Evolutionary conservation across 2,113 vertebrate genomes (phyloP), one percentile per base, ranked within the genome.

Genomic region (Colistium nudipinnis): DNA sequence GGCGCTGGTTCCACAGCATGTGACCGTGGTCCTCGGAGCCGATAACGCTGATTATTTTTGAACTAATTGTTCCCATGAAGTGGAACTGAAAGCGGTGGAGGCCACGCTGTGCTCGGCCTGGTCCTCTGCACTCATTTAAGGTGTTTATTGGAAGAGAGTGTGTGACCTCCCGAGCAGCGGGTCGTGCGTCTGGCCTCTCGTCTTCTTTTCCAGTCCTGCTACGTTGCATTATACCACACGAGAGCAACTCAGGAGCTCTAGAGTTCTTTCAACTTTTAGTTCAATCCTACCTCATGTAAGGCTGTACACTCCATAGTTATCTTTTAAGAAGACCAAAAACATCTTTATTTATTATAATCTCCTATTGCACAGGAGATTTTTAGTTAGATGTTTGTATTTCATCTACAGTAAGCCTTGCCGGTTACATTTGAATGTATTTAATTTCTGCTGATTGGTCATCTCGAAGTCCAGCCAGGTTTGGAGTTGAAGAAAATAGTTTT

Each of bases 91-190:
- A 70, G 39, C 31, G 5, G 35, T 5, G 28, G n/a, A 20, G 16
- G 36, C 45, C 44, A 12, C 49, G 45, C 19, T 30, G 39, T 53
- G 28, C 9, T 48, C n/a, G 31, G 7, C 55, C 52, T 74, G 71
- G 62, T 55, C 30, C n/a, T 44, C 12, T 25, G 12, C 13, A 27
- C 30, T 43, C 38, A 47, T 54, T 60, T 54, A 30, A 65, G 48
- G 31, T 54, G 39, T 72, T 38, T 31, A n/a, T 33, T 59, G 53
- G 44, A 51, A 36, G 10, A 11, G 1, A 2, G 19, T 28, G 9
- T 43, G 25, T 62, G 30, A 68, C 59, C 43, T 63, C 59, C 63
- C 30, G 19, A 19, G 45, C 41, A 38, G 61, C 35, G 25, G 43
- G 38, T 63, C 45, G 35, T 14, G 7, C 25, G 27, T 30, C 33